Evolutionary conservation across 2,888 invertebrate species (phyloP).

Genomic region (Drosophila kanekoi): DNA sequence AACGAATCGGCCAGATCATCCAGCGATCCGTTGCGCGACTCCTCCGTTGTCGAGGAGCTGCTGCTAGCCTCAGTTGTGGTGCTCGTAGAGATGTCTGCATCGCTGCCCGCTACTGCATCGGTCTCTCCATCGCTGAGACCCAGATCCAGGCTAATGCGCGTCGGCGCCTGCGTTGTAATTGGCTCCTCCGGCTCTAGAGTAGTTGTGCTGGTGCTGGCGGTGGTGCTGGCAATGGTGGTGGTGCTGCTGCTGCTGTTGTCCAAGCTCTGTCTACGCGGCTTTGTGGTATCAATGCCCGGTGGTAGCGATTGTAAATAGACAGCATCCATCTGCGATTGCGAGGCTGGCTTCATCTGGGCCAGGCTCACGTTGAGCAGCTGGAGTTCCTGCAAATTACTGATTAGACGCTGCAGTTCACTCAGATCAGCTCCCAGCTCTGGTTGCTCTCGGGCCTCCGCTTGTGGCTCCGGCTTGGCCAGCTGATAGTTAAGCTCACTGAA

Average conservation of each 20-base stretch:
- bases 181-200: conserved; percentile 3
- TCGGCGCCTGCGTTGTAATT: conserved; percentile 67
- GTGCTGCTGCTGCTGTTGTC: conserved; percentile 17
- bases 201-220: conserved; percentile 7
- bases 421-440: conserved; percentile 85
- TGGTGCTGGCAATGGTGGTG: conserved; percentile 9
- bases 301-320: conserved; percentile 74
- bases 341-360: conserved; percentile 6
- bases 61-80: conserved; percentile 46
- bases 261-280: conserved; percentile 40
- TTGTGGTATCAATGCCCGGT: conserved; percentile 55
- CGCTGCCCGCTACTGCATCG: conserved; percentile 31
- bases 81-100: conserved; percentile 30
- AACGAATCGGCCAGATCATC: conserved; percentile 91
- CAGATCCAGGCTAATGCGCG: conserved; percentile 74
- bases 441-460: conserved; percentile 15
- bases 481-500: conserved; percentile 82
- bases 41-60: conserved; percentile 77
- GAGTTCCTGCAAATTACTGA: conserved; percentile 85
- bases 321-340: conserved; percentile 80
- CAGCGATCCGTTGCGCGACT: conserved; percentile 82
- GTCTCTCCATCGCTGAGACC: conserved; percentile 54
- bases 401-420: conserved; percentile 85
- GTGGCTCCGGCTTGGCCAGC: conserved; percentile 70
- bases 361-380: conserved; percentile 80